phyloP scores from a whole-genome alignment of 2,113 vertebrate genomes.

The Corvus cornix region DNA sequence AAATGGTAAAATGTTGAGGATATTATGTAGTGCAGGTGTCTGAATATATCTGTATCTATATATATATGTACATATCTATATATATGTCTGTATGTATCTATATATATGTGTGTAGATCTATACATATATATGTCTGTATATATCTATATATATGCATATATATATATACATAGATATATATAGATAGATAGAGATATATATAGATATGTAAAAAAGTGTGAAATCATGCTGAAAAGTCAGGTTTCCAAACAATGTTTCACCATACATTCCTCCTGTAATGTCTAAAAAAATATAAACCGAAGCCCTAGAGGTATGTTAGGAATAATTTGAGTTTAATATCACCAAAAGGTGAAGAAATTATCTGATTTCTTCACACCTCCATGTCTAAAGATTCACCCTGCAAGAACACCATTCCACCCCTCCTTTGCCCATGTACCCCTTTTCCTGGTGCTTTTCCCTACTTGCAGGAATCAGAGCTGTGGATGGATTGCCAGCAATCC shows the following conservation, averaged over 20 bases:
- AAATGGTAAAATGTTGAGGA: background rate
- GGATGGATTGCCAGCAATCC: background rate
- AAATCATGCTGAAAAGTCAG: background rate
- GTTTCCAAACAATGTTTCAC: background rate
- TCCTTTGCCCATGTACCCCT: accelerated
- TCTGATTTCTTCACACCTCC: background rate
- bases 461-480: background rate
- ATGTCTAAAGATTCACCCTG: background rate
- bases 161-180: background rate
- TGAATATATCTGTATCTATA: background rate
- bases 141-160: background rate
- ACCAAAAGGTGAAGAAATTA: background rate
- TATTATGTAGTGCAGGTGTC: background rate
- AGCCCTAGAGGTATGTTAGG: background rate
- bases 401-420: accelerated
- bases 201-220: background rate
- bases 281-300: background rate
- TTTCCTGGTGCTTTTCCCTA: background rate
- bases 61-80: no score
- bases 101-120: background rate
- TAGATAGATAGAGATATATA: background rate
- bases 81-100: no score
- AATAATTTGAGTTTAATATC: background rate
- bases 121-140: background rate
- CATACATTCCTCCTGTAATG: background rate